These are phyloP conservation scores for Dynastes maya DNA, from an alignment of 2,888 invertebrate genomes.

Conservation along the genomic window DNA sequence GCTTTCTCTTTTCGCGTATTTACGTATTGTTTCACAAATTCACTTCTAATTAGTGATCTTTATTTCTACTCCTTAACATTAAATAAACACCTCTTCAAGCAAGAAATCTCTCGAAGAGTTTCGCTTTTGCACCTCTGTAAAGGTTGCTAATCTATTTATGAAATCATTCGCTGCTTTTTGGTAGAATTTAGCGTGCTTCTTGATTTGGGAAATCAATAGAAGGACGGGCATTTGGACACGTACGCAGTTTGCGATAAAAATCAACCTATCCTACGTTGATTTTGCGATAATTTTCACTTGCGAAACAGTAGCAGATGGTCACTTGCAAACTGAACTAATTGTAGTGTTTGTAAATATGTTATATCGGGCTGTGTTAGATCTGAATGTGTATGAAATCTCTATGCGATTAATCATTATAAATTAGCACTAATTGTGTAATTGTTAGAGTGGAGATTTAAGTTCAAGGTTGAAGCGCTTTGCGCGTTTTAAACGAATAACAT, in stretches of 20 bases:
- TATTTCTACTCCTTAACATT: no score
- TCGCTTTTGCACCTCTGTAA: not conserved
- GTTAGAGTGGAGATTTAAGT: conserved; percentile 26
- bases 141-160: not conserved
- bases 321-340: conserved; percentile 10
- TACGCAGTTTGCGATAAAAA: not conserved
- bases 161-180: not conserved
- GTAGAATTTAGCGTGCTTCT: not conserved
- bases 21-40: conserved; percentile 12
- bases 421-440: conserved; percentile 29
- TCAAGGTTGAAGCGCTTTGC: conserved; percentile 28
- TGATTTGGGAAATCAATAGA: conserved; percentile 20
- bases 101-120: not conserved
- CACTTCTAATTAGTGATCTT: not conserved
- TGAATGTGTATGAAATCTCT: conserved; percentile 13
- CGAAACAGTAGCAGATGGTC: conserved; percentile 4
- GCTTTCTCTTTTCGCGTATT: conserved; percentile 15
- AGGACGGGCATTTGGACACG: conserved; percentile 4
- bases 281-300: conserved; percentile 4
- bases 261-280: not conserved
- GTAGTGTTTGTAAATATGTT: not conserved
- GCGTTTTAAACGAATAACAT: not conserved
- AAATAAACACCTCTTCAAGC: not conserved
- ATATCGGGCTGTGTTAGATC: not conserved
- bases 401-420: conserved; percentile 8